phyloP scores from a whole-genome alignment of 2,797 vertebrate genomes.

The Chaenodraco wilsoni region DNA sequence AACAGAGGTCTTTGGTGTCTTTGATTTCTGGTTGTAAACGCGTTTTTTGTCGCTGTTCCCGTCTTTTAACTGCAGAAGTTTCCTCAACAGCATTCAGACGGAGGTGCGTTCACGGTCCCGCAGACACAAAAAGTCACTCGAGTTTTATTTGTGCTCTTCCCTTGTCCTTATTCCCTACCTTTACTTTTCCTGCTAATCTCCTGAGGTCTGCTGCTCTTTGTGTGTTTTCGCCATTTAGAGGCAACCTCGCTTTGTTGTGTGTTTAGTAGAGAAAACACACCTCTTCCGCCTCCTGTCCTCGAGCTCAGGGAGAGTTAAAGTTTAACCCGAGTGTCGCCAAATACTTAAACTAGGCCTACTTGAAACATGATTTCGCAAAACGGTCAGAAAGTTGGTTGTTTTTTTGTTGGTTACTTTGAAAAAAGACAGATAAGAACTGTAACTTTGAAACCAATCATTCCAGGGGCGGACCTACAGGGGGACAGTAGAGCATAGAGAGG shows the following conservation, averaged over 20 bases:
- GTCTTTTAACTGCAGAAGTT: constrained; percentile 34
- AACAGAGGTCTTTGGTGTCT: not conserved
- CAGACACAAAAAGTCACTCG: fast-evolving
- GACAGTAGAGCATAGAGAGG: too few relatives aligned
- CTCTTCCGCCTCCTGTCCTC: constrained; percentile 74
- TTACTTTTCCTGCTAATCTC: not conserved
- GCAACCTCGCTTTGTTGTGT: constrained; percentile 2
- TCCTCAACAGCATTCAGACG: not conserved
- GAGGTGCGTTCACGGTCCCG: not conserved
- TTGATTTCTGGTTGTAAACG: not conserved
- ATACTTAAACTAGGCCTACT: too few relatives aligned
- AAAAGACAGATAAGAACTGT: not conserved
- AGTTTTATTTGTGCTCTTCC: not conserved
- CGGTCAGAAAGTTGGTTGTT: too few relatives aligned
- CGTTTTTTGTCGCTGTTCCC: constrained; percentile 19
- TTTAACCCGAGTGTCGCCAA: constrained; percentile 49
- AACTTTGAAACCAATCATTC: not conserved
- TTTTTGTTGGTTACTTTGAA: not conserved
- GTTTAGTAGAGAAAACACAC: constrained; percentile 55
- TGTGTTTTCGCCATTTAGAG: constrained; percentile 26
- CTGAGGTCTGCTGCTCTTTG: not conserved
- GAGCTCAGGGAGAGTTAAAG: constrained; percentile 7
- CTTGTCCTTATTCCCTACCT: not conserved
- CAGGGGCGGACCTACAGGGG: too few relatives aligned
- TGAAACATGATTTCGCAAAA: not conserved